Base-by-base conservation (phyloP, 2,888 invertebrate species). In the Aspidiotus rigidus region DNA sequence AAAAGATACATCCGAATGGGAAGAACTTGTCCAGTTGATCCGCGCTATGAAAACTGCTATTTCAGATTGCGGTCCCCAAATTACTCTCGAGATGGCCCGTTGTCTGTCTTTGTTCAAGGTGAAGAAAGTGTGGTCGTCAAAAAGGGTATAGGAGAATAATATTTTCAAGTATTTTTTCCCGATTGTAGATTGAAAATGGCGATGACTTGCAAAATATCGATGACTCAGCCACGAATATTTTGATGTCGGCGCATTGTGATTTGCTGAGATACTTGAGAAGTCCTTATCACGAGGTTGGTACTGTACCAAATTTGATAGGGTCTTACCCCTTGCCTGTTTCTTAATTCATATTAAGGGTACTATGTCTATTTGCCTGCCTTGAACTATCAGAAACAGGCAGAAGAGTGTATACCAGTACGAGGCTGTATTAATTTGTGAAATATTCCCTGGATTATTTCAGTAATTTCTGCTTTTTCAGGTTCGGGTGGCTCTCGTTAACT, bases 231-330 rank as follows among this genome's bases (percentile, higher is more conserved):
- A 28, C 28, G 28, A 28, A 5, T 28, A 28, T 28, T 28, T 28
- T 28, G 5, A 28, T 28, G 28, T 28, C 28, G 5, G 28, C 28
- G 28, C 28, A 28, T 28, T 28, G 17, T 16, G 17, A 55, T 13
- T 16, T 55, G 15, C 44, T 67, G 15, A 10, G 10, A 6, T 67
- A 67, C 44, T 59, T 67, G 49, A 49, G 60, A 39, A 42, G 60
- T 40, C 17, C 57, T n/a, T 60, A 44, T 49, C 67, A 67, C 40
- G 67, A 67, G 39, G 67, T 67, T 7, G 0, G 67, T 57, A 28
- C 28, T 28, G 28, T 28, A 28, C 28, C 28, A 28, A 28, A 28
- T 28, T 28, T 28, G 28, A n/a, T n/a, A n/a, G n/a, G n/a, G n/a
- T n/a, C n/a, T n/a, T n/a, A n/a, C n/a, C n/a, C n/a, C n/a, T 5